Percentiles rank a stretch among this genome's conserved stretches.
Conservation (phyloP, 2,797 vertebrate genomes). For the Nasua narica region DNA sequence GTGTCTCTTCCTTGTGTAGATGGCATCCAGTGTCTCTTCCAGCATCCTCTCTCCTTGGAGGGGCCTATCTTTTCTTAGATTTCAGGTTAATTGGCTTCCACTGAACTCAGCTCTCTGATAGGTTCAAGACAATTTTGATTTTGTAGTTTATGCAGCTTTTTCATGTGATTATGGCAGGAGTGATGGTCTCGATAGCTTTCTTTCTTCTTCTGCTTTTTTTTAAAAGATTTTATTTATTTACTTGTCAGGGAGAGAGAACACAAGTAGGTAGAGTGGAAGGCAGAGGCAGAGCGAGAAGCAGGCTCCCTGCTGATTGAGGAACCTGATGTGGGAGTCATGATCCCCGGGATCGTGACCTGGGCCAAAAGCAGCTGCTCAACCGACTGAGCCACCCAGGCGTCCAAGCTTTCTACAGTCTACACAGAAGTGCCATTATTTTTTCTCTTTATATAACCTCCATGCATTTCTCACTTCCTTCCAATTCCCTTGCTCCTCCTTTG, state of each 20-base stretch:
- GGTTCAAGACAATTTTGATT: neutral
- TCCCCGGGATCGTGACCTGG: too few species aligned
- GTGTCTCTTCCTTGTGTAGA: neutral
- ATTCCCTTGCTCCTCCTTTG: neutral
- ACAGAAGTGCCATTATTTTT: neutral
- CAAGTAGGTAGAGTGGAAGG: too few species aligned
- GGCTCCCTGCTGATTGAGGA: too few species aligned
- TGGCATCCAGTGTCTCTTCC: neutral
- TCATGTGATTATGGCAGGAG: neutral
- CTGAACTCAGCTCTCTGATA: neutral
- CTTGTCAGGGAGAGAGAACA: too few species aligned
- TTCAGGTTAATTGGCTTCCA: neutral
- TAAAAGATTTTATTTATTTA: too few species aligned
- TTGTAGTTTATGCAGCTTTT: neutral
- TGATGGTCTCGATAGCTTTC: neutral
- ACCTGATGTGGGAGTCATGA: too few species aligned
- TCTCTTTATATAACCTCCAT: neutral
- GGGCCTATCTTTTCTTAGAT: neutral
- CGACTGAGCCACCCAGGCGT: too few species aligned
- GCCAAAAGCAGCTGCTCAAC: too few species aligned
- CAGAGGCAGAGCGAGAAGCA: too few species aligned
- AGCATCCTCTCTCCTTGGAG: neutral
- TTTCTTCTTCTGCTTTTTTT: neutral
- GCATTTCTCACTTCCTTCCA: neutral
- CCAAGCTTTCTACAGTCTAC: neutral